Percentiles rank a stretch among this genome's conserved stretches.
Evolutionary conservation across 2,797 vertebrate genomes (phyloP).

Genomic region (Lacerta viridis): DNA sequence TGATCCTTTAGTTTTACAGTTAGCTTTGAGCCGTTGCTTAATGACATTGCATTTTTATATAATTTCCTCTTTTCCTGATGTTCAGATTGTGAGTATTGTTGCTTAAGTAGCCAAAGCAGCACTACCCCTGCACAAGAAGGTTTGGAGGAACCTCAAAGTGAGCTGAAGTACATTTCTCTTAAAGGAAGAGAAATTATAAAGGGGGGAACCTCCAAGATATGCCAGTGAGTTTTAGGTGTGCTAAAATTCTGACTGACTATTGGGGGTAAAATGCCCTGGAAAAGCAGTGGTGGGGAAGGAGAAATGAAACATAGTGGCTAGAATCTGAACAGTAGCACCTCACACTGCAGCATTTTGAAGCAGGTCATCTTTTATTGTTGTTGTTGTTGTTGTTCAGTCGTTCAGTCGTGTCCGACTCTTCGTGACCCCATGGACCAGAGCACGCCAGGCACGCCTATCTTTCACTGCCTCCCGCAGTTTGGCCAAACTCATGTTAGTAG

Average conservation of each 20-base stretch:
- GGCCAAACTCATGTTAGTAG: too few species aligned
- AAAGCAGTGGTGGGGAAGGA: background rate
- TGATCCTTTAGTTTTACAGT: too few species aligned
- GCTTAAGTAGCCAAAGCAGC: background rate
- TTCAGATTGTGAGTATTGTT: background rate
- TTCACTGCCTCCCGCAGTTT: too few species aligned
- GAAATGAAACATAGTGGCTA: background rate
- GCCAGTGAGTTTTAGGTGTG: background rate
- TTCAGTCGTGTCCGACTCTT: too few species aligned
- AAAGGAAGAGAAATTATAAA: background rate
- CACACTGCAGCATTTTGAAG: background rate
- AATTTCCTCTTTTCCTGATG: background rate
- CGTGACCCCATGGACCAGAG: too few species aligned
- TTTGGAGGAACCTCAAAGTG: background rate
- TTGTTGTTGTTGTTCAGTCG: too few species aligned
- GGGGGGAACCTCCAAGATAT: background rate
- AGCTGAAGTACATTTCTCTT: background rate
- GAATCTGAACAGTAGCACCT: background rate
- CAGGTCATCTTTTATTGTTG: too few species aligned
- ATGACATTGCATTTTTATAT: background rate
- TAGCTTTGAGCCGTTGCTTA: too few species aligned
- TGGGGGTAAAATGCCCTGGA: too few species aligned
- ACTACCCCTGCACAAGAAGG: background rate
- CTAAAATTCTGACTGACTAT: background rate
- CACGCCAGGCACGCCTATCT: too few species aligned